phyloP scores from a whole-genome alignment of 2,888 invertebrate genomes.

The Endotricha flammealis region DNA sequence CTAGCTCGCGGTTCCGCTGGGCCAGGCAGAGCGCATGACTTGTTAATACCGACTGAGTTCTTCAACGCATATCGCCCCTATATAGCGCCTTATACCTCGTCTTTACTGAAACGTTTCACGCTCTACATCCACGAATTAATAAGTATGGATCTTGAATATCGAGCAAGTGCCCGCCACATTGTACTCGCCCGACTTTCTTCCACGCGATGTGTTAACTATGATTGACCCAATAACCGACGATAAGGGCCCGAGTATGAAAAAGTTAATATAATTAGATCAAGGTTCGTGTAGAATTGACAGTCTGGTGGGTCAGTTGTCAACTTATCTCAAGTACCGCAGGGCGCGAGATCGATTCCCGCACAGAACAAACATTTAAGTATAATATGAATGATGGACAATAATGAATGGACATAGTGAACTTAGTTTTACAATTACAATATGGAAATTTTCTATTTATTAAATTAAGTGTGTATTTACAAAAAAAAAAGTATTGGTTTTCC shows the following conservation, averaged over 20 bases:
- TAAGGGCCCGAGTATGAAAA: constrained; percentile 42
- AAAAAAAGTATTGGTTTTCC: too few species aligned
- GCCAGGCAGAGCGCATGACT: constrained; percentile 41
- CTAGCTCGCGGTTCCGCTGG: constrained; percentile 28
- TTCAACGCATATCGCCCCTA: constrained; percentile 56
- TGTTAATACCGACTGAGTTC: constrained; percentile 50
- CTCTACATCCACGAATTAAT: constrained; percentile 70
- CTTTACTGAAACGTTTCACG: constrained; percentile 69
- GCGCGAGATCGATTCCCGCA: too few species aligned
- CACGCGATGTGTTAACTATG: constrained; percentile 26
- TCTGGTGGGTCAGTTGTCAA: too few species aligned
- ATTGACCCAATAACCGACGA: constrained; percentile 48
- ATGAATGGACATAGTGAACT: too few species aligned
- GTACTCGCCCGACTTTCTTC: constrained; percentile 45
- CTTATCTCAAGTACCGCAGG: too few species aligned
- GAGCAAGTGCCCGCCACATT: constrained; percentile 31
- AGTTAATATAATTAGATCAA: constrained; percentile 43
- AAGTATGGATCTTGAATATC: constrained; percentile 57
- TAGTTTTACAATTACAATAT: too few species aligned
- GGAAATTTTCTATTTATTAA: too few species aligned
- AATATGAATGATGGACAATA: too few species aligned
- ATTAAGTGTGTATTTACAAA: too few species aligned
- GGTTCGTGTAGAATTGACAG: constrained; percentile 21
- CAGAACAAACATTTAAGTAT: too few species aligned
- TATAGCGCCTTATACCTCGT: constrained; percentile 64